Evolutionary conservation across 2,797 vertebrate species (phyloP), one percentile per base, ranked within the genome.

Genomic region (Scleropages formosus): DNA sequence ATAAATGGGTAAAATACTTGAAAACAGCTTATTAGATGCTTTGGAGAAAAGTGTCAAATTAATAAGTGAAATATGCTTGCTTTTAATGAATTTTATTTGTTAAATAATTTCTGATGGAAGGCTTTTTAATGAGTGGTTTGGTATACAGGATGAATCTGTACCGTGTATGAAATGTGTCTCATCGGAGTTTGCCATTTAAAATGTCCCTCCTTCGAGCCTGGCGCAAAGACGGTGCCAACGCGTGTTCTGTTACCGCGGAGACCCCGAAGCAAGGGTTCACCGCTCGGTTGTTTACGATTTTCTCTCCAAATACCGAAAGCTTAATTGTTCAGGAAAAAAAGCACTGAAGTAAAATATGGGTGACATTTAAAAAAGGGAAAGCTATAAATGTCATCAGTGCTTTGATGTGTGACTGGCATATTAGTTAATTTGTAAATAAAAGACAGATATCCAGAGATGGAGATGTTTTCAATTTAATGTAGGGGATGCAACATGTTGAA

Each of bases 241-340:
- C 27, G 59, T 16, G 24, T 56, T 69, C n/a, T 46, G 74, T 80
- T 81, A 78, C 79, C 76, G 51, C 76, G 76, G 72, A 75, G 71
- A 79, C 77, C 61, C 70, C 59, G 72, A 74, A 76, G 51, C 72
- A n/a, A 65, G 67, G 24, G 70, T 70, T 76, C 46, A 47, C 49
- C 24, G 18, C 27, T 49, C 60, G 75, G 44, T 67, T 63, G 46
- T 62, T 73, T 72, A 44, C 31, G 10, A 64, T 73, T 61, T 73
- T 67, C 70, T 12, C 49, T 44, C 72, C 53, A 60, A 56, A 47
- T 31, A 22, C 49, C 60, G 56, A 72, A 72, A 72, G 31, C 31
- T 16, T 58, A 24, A 51, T 71, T 72, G 70, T 59, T 60, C 60
- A 53, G 60, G 16, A 71, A 53, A 31, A 63, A 68, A 51, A 68